Evolutionary conservation across 2,113 vertebrate genomes (phyloP).

Genomic region (Oncorhynchus tshawytscha): DNA sequence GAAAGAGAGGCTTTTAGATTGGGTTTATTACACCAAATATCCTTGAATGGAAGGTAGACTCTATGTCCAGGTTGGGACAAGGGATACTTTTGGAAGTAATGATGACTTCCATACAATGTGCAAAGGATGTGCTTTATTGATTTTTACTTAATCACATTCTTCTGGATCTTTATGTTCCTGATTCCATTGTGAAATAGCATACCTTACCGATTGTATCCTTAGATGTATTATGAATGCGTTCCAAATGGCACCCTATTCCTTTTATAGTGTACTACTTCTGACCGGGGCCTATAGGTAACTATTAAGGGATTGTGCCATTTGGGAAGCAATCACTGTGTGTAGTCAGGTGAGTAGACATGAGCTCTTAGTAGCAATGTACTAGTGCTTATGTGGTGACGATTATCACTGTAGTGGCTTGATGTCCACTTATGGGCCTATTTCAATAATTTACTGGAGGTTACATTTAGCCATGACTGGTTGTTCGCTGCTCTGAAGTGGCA

Average conservation of each 20-base stretch:
- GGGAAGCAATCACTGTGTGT: background rate
- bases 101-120: no score
- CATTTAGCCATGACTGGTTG: constrained; percentile 21
- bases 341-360: constrained; percentile 22
- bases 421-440: constrained; percentile 43
- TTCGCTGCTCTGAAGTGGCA: no score
- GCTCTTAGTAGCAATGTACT: constrained; percentile 16
- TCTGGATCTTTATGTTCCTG: background rate
- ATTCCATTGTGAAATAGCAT: background rate
- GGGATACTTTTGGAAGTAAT: background rate
- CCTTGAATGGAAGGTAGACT: background rate
- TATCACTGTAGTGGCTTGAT: constrained; percentile 31
- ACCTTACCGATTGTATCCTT: no score
- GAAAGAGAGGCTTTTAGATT: background rate
- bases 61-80: background rate
- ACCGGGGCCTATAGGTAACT: no score
- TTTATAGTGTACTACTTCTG: no score
- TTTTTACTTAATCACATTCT: no score
- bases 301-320: no score
- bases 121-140: background rate
- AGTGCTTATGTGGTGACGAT: constrained; percentile 29
- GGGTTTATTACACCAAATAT: background rate
- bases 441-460: constrained; percentile 36
- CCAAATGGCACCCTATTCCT: no score
- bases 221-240: no score